Conservation (phyloP, 2,113 vertebrate species). For the Arothron firmamentum region DNA sequence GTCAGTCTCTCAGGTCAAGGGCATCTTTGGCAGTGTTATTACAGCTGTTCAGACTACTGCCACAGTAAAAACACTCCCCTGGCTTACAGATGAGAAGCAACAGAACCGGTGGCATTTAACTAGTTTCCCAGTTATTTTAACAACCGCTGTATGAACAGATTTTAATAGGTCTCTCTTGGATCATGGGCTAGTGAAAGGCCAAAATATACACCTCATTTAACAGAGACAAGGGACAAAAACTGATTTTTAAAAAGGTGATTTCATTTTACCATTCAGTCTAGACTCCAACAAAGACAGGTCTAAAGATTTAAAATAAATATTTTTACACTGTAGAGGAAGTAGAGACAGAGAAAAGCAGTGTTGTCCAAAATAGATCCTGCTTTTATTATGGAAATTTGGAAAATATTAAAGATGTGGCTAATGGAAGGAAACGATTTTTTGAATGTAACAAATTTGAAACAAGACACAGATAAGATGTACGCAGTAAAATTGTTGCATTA, state of each 20-base stretch:
- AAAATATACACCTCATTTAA: constrained; percentile 58
- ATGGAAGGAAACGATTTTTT: too few relatives aligned
- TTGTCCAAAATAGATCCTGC: too few relatives aligned
- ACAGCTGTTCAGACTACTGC: constrained; percentile 29
- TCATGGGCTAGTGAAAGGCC: constrained; percentile 60
- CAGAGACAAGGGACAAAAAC: constrained; percentile 39
- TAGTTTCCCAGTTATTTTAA: constrained; percentile 57
- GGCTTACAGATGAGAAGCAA: constrained; percentile 61
- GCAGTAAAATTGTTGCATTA: too few relatives aligned
- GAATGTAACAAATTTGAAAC: too few relatives aligned
- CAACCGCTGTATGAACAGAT: constrained; percentile 60
- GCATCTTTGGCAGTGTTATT: constrained; percentile 43
- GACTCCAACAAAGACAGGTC: constrained; percentile 23
- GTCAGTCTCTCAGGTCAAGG: constrained; percentile 47
- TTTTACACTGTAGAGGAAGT: too few relatives aligned
- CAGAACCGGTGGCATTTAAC: constrained; percentile 65
- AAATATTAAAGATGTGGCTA: too few relatives aligned
- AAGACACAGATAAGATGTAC: too few relatives aligned
- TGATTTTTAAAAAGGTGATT: constrained; percentile 42
- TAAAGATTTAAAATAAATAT: too few relatives aligned
- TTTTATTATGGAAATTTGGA: too few relatives aligned
- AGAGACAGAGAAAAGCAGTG: too few relatives aligned
- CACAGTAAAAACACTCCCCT: constrained; percentile 54
- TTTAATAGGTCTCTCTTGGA: constrained; percentile 69
- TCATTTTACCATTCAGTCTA: constrained; percentile 18